These are phyloP conservation scores for Bergia sp. DNA, from an alignment of 92 coral and sea anemone species.

Conservation along the genomic window DNA sequence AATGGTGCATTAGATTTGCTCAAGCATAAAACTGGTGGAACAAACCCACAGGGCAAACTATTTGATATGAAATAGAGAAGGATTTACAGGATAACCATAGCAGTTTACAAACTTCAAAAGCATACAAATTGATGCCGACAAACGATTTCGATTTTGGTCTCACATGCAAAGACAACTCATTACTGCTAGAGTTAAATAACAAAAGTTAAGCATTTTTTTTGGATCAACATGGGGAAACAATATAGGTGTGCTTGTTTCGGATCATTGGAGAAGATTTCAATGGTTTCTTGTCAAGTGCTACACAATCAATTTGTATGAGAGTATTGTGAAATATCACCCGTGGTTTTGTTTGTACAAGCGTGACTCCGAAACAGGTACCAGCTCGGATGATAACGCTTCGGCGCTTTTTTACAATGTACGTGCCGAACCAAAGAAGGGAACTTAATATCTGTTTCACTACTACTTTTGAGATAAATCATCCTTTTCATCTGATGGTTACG, in stretches of 20 bases:
- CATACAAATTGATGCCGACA: background rate
- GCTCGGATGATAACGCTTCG: conserved; percentile 12
- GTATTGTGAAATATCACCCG: background rate
- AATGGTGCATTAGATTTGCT: background rate
- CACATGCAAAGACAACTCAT: background rate
- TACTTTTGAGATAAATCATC: conserved; percentile 15
- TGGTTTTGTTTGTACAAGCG: conserved; percentile 16
- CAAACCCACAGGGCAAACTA: background rate
- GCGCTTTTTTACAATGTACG: conserved; percentile 16
- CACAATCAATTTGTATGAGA: background rate
- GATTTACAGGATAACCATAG: background rate
- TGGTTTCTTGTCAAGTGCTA: conserved; percentile 7
- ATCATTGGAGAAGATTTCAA: background rate
- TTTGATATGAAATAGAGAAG: background rate
- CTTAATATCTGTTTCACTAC: conserved; percentile 1
- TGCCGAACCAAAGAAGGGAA: background rate
- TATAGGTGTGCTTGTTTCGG: background rate
- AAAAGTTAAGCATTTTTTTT: background rate
- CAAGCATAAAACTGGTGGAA: conserved; percentile 13
- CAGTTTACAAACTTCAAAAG: background rate
- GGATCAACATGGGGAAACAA: background rate
- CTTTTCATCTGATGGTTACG: background rate
- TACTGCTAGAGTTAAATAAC: background rate
- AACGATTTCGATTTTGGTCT: background rate
- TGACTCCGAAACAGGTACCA: conserved; percentile 32